These are phyloP conservation scores for Amazonetta brasiliensis DNA, from an alignment of 2,797 vertebrate genomes.

Conservation along the genomic window DNA sequence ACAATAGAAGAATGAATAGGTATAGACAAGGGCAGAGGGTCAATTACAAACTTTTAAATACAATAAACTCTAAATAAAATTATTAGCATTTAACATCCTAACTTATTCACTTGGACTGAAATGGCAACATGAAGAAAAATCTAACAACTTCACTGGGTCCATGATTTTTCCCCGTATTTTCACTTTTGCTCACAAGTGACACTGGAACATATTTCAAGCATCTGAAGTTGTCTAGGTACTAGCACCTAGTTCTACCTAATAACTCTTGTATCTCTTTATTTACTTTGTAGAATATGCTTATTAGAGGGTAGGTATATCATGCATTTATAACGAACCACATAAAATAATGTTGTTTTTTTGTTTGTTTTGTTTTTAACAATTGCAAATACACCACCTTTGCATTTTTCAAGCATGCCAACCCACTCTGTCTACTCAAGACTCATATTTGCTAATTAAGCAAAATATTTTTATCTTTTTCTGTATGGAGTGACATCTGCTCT, in stretches of 20 bases:
- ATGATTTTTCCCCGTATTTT: background rate
- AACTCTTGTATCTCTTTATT: background rate
- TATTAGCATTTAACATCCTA: background rate
- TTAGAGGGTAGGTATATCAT: background rate
- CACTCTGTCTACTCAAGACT: background rate
- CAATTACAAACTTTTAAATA: background rate
- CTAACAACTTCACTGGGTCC: background rate
- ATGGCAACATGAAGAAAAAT: background rate
- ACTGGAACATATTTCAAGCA: background rate
- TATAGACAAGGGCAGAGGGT: background rate
- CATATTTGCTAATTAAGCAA: background rate
- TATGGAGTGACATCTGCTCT: conserved; percentile 41
- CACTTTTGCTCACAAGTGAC: background rate
- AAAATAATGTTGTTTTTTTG: background rate
- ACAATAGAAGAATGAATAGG: background rate
- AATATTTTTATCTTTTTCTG: background rate
- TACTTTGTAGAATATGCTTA: background rate
- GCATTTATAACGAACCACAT: accelerated
- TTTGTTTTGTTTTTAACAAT: background rate
- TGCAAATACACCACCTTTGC: background rate
- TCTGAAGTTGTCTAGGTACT: background rate
- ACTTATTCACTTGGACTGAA: background rate
- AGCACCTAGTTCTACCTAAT: background rate
- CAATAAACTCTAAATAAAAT: background rate
- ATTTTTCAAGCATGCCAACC: background rate